Conservation (phyloP, 2,113 vertebrate species). For the Sylvietta virens region DNA sequence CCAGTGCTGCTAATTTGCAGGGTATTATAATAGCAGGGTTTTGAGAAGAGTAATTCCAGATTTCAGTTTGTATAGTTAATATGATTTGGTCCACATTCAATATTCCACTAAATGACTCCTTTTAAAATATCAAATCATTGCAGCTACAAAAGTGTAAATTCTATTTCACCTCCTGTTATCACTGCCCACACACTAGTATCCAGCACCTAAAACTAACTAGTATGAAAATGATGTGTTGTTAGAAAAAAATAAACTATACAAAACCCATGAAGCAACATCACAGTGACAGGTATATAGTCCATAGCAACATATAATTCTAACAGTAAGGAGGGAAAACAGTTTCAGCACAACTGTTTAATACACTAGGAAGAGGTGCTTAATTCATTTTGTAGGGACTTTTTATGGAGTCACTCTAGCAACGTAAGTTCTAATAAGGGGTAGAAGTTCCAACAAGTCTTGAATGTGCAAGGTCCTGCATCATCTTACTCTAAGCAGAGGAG, state of each 20-base stretch:
- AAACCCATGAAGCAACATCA: background rate
- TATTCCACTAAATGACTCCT: background rate
- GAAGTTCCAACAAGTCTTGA: background rate
- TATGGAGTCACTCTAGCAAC: background rate
- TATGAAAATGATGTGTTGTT: background rate
- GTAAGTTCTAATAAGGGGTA: rapidly evolving
- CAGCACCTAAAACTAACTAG: background rate
- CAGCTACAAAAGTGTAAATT: background rate
- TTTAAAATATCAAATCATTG: background rate
- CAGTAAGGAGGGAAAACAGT: background rate
- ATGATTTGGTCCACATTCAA: background rate
- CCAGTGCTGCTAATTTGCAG: background rate
- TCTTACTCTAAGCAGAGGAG: background rate
- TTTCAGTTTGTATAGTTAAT: background rate
- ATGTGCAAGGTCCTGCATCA: background rate
- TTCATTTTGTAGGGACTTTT: background rate
- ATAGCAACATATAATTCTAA: background rate
- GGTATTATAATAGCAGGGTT: background rate
- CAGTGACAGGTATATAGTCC: background rate
- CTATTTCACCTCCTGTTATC: background rate
- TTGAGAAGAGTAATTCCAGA: background rate
- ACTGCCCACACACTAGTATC: background rate
- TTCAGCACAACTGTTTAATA: background rate
- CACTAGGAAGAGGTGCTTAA: background rate
- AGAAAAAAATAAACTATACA: background rate